These are phyloP conservation scores for Salarias fasciatus DNA, from an alignment of 2,797 vertebrate species.

Conservation along the genomic window DNA sequence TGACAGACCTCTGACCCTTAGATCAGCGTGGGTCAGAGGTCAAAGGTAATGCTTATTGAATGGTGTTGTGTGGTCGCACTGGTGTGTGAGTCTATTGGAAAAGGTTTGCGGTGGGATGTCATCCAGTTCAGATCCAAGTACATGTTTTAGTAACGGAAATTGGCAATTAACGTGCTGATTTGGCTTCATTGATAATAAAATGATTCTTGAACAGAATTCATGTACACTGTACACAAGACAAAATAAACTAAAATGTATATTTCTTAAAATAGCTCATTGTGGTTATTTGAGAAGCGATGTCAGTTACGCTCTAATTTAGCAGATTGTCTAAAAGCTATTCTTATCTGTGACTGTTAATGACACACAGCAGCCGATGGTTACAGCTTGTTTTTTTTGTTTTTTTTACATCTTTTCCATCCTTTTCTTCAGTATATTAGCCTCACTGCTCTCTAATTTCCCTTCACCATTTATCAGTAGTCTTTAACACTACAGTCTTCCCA, in stretches of 20 bases:
- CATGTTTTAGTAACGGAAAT: no score
- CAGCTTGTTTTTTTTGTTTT: no score
- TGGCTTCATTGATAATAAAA: no score
- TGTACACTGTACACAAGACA: neutral
- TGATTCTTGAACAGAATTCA: no score
- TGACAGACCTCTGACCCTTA: slow-evolving; percentile 54
- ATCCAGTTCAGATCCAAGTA: neutral
- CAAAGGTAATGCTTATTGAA: slow-evolving; percentile 56
- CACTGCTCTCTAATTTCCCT: no score
- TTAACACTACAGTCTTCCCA: no score
- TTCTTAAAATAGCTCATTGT: neutral
- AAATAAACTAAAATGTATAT: neutral
- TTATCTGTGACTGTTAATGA: no score
- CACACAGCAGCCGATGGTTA: no score
- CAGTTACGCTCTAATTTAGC: slow-evolving; percentile 13
- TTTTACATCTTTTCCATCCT: no score
- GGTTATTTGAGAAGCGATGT: neutral
- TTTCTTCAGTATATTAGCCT: no score
- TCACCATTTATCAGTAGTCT: no score
- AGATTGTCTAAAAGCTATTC: neutral
- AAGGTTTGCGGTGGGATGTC: slow-evolving; percentile 3
- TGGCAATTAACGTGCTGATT: neutral
- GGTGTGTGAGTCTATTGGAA: slow-evolving; percentile 3
- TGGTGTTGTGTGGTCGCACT: slow-evolving; percentile 46
- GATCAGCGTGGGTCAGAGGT: slow-evolving; percentile 58